These are phyloP conservation scores for Brachypteracias leptosomus DNA, from an alignment of 2,113 vertebrate species.

Conservation along the genomic window DNA sequence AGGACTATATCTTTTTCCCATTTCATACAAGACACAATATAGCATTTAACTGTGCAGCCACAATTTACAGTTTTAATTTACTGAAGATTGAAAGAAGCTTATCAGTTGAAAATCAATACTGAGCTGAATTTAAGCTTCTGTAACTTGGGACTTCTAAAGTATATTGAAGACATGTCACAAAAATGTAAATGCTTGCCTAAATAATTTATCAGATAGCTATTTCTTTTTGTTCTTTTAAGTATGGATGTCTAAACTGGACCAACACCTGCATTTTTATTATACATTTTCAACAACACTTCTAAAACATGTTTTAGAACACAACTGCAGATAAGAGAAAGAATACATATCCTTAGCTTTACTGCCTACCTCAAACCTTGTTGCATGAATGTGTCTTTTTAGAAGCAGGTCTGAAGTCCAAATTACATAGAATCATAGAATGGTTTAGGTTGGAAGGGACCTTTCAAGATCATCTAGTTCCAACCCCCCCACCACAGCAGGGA, in stretches of 20 bases:
- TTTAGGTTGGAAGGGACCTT: too few relatives aligned
- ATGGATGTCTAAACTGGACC: neutral
- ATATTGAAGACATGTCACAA: neutral
- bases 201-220: neutral
- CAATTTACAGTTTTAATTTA: constrained; percentile 1
- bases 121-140: neutral
- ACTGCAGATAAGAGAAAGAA: neutral
- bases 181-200: neutral
- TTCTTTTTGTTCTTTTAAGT: neutral
- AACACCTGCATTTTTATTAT: neutral
- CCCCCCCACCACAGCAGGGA: too few relatives aligned
- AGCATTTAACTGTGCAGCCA: neutral
- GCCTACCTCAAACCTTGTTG: neutral
- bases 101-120: neutral
- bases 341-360: neutral
- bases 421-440: too few relatives aligned
- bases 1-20: neutral
- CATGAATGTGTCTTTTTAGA: neutral
- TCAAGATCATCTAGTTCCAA: too few relatives aligned
- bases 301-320: neutral
- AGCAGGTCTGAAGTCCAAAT: neutral
- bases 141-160: neutral
- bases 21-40: neutral
- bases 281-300: neutral
- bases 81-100: neutral